Conservation (phyloP, 2,888 invertebrate species). For the Cartodere bifasciata region DNA sequence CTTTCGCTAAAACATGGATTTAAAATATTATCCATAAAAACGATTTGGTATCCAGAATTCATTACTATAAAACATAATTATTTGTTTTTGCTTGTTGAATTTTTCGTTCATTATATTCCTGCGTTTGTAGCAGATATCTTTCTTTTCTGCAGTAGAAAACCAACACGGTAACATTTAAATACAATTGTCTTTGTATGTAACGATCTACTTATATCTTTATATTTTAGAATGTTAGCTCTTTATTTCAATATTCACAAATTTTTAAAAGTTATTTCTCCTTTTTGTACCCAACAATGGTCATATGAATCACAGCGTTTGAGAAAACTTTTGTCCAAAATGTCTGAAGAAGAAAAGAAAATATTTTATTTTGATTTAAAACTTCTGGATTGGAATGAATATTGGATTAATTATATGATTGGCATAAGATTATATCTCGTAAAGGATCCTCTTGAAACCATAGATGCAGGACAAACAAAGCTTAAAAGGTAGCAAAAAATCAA, state of each 20-base stretch:
- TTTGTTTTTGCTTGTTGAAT: slow-evolving; percentile 44
- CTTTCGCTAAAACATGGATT: slow-evolving; percentile 43
- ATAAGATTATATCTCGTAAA: slow-evolving; percentile 65
- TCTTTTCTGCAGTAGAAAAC: slow-evolving; percentile 42
- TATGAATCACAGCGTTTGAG: slow-evolving; percentile 52
- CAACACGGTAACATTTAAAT: slow-evolving; percentile 42
- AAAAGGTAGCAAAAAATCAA: too few species aligned
- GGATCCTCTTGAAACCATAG: slow-evolving; percentile 57
- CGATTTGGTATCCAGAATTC: slow-evolving; percentile 56
- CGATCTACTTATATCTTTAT: too few species aligned
- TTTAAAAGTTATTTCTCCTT: slow-evolving; percentile 59
- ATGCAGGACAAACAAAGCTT: slow-evolving; percentile 37
- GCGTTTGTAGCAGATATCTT: slow-evolving; percentile 47
- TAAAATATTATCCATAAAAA: slow-evolving; percentile 49
- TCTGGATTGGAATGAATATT: slow-evolving; percentile 65
- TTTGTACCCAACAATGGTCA: slow-evolving; percentile 57
- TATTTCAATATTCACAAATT: slow-evolving; percentile 74
- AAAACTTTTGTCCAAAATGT: slow-evolving; percentile 41
- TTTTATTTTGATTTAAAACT: slow-evolving; percentile 65
- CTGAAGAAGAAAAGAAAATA: slow-evolving; percentile 38
- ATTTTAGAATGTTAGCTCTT: slow-evolving; percentile 57
- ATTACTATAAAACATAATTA: slow-evolving; percentile 48
- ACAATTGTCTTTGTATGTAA: too few species aligned
- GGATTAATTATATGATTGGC: slow-evolving; percentile 58
- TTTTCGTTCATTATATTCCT: slow-evolving; percentile 54